Conservation (phyloP, 2,888 invertebrate species). For the Dicyrtoma fusca region DNA sequence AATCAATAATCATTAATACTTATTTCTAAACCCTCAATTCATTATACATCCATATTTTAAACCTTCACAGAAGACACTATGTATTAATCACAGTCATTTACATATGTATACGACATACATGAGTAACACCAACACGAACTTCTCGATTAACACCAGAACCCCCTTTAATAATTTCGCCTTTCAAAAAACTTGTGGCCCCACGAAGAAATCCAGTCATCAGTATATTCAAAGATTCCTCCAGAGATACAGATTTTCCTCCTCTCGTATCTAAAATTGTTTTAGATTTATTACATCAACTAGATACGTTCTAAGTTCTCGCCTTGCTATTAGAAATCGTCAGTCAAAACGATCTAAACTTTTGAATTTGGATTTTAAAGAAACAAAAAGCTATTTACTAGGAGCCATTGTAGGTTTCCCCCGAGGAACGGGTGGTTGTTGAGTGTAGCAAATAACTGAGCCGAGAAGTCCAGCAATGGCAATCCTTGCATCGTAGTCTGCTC, state of each 20-base stretch:
- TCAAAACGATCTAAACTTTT: no score
- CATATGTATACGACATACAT: no score
- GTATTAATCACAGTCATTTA: conserved; percentile 51
- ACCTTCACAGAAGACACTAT: conserved; percentile 15
- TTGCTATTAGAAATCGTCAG: no score
- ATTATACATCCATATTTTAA: background rate
- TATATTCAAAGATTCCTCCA: conserved; percentile 89
- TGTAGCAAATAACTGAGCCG: conserved; percentile 83
- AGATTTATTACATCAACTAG: no score
- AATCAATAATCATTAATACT: no score
- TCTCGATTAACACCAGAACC: conserved; percentile 91
- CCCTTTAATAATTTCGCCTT: conserved; percentile 95
- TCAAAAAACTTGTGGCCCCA: conserved; percentile 86
- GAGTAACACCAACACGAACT: conserved; percentile 95
- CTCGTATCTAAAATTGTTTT: conserved; percentile 59
- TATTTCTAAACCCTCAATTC: background rate
- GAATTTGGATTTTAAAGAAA: no score
- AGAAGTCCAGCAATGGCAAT: conserved; percentile 90
- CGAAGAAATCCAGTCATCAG: conserved; percentile 91
- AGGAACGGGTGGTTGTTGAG: conserved; percentile 66
- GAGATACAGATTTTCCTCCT: conserved; percentile 70
- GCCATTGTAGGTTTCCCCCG: conserved; percentile 60
- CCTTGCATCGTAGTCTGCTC: conserved; percentile 87
- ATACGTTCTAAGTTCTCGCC: no score
- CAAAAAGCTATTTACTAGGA: conserved; percentile 59